Evolutionary conservation across 2,113 vertebrate genomes (phyloP).

Genomic region (Tricholaema leucomelas): DNA sequence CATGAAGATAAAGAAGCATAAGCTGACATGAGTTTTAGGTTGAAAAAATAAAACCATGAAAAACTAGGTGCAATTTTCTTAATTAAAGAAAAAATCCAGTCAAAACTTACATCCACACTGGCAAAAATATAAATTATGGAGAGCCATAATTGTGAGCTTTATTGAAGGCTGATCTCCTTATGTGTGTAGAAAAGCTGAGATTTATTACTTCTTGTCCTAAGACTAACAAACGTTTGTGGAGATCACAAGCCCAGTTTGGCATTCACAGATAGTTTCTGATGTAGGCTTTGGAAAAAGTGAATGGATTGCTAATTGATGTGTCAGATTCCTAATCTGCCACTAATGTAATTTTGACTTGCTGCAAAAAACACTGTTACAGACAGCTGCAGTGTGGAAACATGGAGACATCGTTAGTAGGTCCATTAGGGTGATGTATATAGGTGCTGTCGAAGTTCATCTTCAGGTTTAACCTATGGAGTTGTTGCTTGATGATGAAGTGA

Average conservation of each 20-base stretch:
- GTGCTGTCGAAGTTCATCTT: background rate
- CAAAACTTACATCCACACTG: background rate
- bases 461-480: background rate
- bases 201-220: constrained; percentile 58
- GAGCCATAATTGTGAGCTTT: background rate
- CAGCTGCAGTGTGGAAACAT: constrained; percentile 52
- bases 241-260: constrained; percentile 50
- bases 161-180: constrained; percentile 31
- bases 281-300: constrained; percentile 62
- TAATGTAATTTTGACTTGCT: constrained; percentile 49
- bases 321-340: constrained; percentile 45
- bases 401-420: background rate
- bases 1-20: background rate
- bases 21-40: background rate
- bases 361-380: background rate
- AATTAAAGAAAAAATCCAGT: background rate
- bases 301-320: constrained; percentile 55
- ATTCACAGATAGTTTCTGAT: constrained; percentile 51
- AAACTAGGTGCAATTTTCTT: background rate
- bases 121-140: constrained; percentile 4
- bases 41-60: background rate
- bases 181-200: constrained; percentile 34
- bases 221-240: constrained; percentile 41
- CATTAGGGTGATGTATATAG: background rate
- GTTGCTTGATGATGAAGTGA: background rate